Percentiles rank a stretch among this genome's conserved stretches.
These are phyloP conservation scores for Hemicentrotus pulcherrimus DNA, from an alignment of 35 echinoderm and acorn worm species.

Conservation along the genomic window DNA sequence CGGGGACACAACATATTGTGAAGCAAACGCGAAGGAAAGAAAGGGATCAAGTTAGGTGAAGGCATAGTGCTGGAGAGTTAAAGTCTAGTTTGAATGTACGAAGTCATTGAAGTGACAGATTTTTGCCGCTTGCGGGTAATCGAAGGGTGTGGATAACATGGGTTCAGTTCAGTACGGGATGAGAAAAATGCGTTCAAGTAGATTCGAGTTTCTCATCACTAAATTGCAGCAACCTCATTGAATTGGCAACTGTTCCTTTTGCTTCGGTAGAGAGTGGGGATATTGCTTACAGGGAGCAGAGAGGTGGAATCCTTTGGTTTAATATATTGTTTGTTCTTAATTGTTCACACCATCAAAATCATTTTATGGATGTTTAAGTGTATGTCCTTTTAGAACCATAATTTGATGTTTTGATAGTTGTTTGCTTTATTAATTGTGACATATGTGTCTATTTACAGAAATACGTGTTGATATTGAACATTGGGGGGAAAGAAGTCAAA, in stretches of 20 bases:
- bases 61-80: not conserved
- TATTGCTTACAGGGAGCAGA: not conserved
- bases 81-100: not conserved
- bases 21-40: not conserved
- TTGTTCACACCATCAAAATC: too few relatives aligned
- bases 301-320: not conserved
- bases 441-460: too few relatives aligned
- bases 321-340: too few relatives aligned
- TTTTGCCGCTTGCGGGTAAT: not conserved
- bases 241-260: not conserved
- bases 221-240: not conserved
- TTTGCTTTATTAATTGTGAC: too few relatives aligned
- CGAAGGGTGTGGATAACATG: not conserved
- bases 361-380: too few relatives aligned
- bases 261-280: not conserved
- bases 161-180: not conserved
- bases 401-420: too few relatives aligned
- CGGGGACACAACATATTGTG: not conserved
- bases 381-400: too few relatives aligned
- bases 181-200: slow-evolving; percentile 18
- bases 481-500: too few relatives aligned
- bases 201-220: not conserved
- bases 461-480: too few relatives aligned
- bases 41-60: not conserved
- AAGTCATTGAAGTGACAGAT: not conserved